Evolutionary conservation across 1,140 invertebrate genomes (phyloP), one percentile per base, ranked within the genome.

Genomic region (Ostrea denselamellosa): DNA sequence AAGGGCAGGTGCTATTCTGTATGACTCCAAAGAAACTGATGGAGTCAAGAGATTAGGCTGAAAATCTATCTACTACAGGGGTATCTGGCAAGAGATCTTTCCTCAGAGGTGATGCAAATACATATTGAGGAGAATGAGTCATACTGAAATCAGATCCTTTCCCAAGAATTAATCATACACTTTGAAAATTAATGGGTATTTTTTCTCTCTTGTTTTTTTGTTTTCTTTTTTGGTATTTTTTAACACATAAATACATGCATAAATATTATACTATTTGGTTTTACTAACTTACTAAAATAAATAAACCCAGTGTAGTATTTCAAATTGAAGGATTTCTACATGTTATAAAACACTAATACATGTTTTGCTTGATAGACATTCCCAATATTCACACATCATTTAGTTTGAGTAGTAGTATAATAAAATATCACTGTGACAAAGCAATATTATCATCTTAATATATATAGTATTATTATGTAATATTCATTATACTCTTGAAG

Each of bases 71-170:
- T 34, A 12, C 68, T 77, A 77, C 68, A 8, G 12, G 68, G 68
- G 68, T 77, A 77, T 77, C 68, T 77, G 25, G 68, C 25, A 34
- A 77, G 68, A 77, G 28, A 77, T 77, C 68, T 77, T 77, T 77
- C 22, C 68, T 77, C 7, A 77, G 25, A 77, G 68, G 68, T 77
- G 68, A 77, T 77, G 68, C 9, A 77, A 77, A 25, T 62, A 62
- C n/a, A 62, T n/a, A 62, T 7, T 19, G 17, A 19, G 56, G 8
- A 4, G 8, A 28, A 77, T 77, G 68, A 77, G 68, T 77, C 68
- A 77, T 25, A 25, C 22, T 77, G 25, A 77, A 77, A 77, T 77
- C 68, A 77, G 25, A 77, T 7, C 68, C 28, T 34, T 77, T 28
- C 68, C 25, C 68, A 77, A 10, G 68, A 77, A 77, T 77, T 77